Evolutionary conservation across 64 coral and sea anemone genomes (phyloP), one percentile per base, ranked within the genome.

Genomic region (Porites lutea): DNA sequence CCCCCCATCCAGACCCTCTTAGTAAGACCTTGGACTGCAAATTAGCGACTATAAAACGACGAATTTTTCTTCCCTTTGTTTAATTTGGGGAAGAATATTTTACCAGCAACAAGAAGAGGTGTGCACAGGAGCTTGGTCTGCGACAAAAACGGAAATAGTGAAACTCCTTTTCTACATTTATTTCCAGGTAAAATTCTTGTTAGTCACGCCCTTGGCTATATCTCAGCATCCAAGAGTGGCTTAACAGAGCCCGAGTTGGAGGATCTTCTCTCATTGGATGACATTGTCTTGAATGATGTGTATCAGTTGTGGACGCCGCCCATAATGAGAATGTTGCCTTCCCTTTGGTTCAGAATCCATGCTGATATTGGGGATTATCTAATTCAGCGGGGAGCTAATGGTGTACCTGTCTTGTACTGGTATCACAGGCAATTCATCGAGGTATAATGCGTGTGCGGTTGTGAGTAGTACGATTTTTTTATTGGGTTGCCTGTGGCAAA

Each of bases 291-390:
- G 18, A 92, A 96, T 78, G 94, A 96, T 69, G 90, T 96, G 16
- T 96, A 92, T 27, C 94, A 96, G 50, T 96, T 88, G 79, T 96
- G 94, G 94, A 96, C 94, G 15, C 94, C 94, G 16, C 94, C 94
- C 5, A 81, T 93, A 14, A 71, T 90, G 69, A 87, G 90, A 21
- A 27, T 96, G 60, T 70, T 87, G 10, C 94, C 94, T 7, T 64
- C 88, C 37, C 67, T 96, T 48, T 96, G 94, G 94, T 80, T 92
- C 66, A 76, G 94, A 52, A 88, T 96, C 46, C 90, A 87, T 47
- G 82, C 84, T 16, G 90, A 96, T 72, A 88, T 96, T 46, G 71
- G 65, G 48, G 94, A 96, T 76, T 96, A 96, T 63, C 74, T 96
- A 18, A 92, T 96, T 72, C 90, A 96, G 71, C 65, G 94, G 48